phyloP scores from a whole-genome alignment of 1,140 invertebrate species.

The Myzus persicae region DNA sequence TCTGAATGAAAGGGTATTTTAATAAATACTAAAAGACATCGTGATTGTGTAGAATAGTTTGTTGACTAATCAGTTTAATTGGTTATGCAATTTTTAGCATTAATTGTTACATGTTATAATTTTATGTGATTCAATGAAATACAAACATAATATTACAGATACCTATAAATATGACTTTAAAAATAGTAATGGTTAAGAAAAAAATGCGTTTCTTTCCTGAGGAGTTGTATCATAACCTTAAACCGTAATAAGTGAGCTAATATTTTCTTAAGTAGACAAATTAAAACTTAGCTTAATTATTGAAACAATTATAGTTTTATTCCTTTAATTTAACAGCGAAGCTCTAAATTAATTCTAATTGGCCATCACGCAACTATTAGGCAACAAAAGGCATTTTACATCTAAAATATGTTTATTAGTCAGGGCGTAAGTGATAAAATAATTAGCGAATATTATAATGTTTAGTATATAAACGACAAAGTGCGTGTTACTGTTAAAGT shows the following conservation, averaged over 20 bases:
- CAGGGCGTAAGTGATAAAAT: not conserved
- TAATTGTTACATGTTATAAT: not conserved
- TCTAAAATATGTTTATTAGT: not conserved
- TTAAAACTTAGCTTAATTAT: not conserved
- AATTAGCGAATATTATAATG: not conserved
- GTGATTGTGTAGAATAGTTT: not conserved
- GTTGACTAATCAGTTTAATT: not conserved
- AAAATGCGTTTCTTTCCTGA: not conserved
- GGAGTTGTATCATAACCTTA: not conserved
- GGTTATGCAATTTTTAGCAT: not conserved
- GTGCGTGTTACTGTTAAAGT: not conserved
- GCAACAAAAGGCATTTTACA: not conserved
- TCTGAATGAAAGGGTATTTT: not conserved
- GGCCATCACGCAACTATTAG: not conserved
- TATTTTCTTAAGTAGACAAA: not conserved
- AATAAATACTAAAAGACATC: not conserved
- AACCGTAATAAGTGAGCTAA: not conserved
- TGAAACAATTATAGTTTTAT: conserved; percentile 14
- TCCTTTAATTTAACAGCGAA: conserved; percentile 20
- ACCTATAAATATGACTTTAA: not conserved
- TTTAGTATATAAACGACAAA: not conserved
- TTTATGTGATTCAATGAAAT: not conserved
- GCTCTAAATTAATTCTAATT: conserved; percentile 38
- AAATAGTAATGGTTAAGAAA: not conserved
- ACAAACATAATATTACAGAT: not conserved